phyloP scores from a whole-genome alignment of 2,113 vertebrate species.

The Marmota monax region DNA sequence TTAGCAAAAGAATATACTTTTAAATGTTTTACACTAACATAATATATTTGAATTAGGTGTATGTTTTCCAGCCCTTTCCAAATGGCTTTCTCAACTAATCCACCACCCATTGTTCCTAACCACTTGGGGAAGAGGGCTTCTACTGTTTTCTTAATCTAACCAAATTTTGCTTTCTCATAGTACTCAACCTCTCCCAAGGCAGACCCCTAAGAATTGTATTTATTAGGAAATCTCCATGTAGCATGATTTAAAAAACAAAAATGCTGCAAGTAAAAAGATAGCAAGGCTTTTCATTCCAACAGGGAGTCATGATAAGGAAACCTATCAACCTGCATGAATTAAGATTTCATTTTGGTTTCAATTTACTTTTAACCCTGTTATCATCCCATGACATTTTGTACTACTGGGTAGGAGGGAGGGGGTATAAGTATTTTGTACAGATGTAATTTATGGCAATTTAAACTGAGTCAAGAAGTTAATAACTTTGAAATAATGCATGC shows the following conservation, averaged over 20 bases:
- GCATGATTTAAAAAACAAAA: background rate
- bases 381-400: background rate
- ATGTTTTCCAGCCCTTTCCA: background rate
- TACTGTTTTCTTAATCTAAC: conserved; percentile 22
- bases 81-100: conserved; percentile 36
- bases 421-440: conserved; percentile 63
- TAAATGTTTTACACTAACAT: conserved; percentile 41
- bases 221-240: conserved; percentile 44
- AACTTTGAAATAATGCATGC: conserved; percentile 83
- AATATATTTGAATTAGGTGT: background rate
- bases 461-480: conserved; percentile 84
- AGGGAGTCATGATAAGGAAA: conserved; percentile 44
- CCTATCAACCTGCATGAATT: conserved; percentile 34
- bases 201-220: background rate
- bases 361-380: conserved; percentile 61
- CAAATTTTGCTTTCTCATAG: background rate
- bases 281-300: conserved; percentile 10
- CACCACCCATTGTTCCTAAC: background rate
- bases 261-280: background rate
- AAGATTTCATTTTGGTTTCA: conserved; percentile 55
- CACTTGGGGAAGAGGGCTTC: background rate
- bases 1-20: background rate
- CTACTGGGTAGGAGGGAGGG: background rate
- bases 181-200: background rate
- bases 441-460: conserved; percentile 83